A percentile compares a stretch with the other conserved stretches of the same genome.
These are phyloP conservation scores for Seira musarum DNA, from an alignment of 2,888 invertebrate species.

Conservation along the genomic window DNA sequence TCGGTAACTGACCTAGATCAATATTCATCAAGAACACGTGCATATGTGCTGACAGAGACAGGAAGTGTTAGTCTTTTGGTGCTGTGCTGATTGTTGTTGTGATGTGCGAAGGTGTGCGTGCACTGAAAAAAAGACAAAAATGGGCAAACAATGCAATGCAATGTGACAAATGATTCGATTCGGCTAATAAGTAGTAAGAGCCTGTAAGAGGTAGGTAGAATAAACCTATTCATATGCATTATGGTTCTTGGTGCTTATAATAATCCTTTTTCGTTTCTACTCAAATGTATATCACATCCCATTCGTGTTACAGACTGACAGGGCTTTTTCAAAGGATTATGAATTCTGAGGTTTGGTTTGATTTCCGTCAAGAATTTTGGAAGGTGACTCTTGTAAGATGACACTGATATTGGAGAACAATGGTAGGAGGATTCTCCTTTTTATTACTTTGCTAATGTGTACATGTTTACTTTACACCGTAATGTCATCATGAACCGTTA, in stretches of 20 bases:
- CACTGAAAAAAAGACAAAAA: not conserved
- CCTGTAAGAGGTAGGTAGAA: no score
- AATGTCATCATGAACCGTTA: not conserved
- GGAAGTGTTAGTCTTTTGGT: no score
- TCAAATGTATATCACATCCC: not conserved
- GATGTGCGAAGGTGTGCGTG: not conserved
- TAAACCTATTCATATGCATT: not conserved
- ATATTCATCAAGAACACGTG: not conserved
- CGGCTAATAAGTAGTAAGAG: not conserved
- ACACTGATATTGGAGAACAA: not conserved
- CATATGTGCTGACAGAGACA: not conserved
- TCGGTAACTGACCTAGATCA: not conserved
- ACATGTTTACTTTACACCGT: conserved; percentile 2
- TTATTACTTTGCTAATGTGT: not conserved
- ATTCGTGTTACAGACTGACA: no score
- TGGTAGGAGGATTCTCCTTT: not conserved
- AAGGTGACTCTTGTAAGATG: no score
- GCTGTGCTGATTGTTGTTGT: no score
- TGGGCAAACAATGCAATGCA: not conserved
- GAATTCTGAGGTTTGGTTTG: not conserved
- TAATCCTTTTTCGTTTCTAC: not conserved
- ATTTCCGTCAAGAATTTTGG: no score
- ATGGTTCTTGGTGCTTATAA: not conserved
- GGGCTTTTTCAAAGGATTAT: not conserved
- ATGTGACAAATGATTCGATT: not conserved